Conservation (phyloP, 2,113 vertebrate genomes). For the Stercorarius parasiticus region DNA sequence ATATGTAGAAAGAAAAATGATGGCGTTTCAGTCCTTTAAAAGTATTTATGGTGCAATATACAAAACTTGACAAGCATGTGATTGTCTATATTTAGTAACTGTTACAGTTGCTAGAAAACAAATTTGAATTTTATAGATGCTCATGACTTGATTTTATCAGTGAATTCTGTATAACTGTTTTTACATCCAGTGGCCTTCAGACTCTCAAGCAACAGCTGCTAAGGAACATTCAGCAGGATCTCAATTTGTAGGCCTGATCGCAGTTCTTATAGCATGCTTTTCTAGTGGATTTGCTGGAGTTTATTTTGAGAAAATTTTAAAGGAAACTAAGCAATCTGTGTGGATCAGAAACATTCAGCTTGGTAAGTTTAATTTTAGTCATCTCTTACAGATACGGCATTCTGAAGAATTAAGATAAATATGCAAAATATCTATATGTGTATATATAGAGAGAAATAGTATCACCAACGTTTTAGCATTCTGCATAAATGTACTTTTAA, state of each 20-base stretch:
- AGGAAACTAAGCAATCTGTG: slow-evolving; percentile 97
- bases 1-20: not conserved
- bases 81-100: not conserved
- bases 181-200: slow-evolving; percentile 88
- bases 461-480: not conserved
- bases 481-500: not conserved
- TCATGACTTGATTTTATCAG: not conserved
- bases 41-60: not conserved
- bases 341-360: slow-evolving; percentile 99
- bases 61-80: not conserved
- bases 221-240: slow-evolving; percentile 85
- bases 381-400: not conserved
- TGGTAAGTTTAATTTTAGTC: slow-evolving; percentile 75
- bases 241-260: slow-evolving; percentile 87
- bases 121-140: not conserved
- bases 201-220: slow-evolving; percentile 71
- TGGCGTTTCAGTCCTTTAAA: not conserved
- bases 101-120: not conserved
- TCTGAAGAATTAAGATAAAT: not conserved
- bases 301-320: slow-evolving; percentile 98
- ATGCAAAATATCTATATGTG: not conserved
- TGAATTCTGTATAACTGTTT: not conserved
- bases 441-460: not conserved
- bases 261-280: slow-evolving; percentile 93
- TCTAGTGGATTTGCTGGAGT: slow-evolving; percentile 98